Evolutionary conservation across 92 coral and sea anemone genomes (phyloP).

Genomic region (Phenganax subtilis): DNA sequence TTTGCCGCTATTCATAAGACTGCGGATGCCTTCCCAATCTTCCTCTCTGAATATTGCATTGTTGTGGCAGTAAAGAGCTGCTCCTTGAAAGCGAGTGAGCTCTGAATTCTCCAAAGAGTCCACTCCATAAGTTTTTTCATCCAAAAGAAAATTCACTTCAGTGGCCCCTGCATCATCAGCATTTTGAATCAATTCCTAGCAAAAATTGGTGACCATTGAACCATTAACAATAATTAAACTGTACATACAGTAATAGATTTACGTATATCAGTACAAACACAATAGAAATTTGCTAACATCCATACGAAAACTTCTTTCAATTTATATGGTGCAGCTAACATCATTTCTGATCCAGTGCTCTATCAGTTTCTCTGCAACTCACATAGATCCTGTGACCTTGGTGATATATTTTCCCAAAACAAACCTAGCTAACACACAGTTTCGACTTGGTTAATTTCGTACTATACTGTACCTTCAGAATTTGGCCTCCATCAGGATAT

Average conservation of each 20-base stretch:
- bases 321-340: too few species aligned
- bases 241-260: not conserved
- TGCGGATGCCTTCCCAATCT: conserved; percentile 51
- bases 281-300: too few species aligned
- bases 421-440: not conserved
- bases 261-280: not conserved
- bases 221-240: not conserved
- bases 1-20: conserved; percentile 47
- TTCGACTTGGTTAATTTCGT: not conserved
- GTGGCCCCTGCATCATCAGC: conserved; percentile 58
- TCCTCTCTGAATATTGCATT: conserved; percentile 41
- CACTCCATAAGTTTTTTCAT: conserved; percentile 43
- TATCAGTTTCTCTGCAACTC: too few species aligned
- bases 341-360: too few species aligned
- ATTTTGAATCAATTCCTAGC: conserved; percentile 48
- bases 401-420: not conserved
- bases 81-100: conserved; percentile 44
- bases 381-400: too few species aligned
- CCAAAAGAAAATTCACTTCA: conserved; percentile 38
- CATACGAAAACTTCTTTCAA: too few species aligned
- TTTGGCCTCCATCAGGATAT: conserved; percentile 47
- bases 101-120: conserved; percentile 28
- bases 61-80: conserved; percentile 49
- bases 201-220: not conserved
- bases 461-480: conserved; percentile 26